Conservation (phyloP, 1,140 invertebrate genomes). For the Drosophila ogumai region DNA sequence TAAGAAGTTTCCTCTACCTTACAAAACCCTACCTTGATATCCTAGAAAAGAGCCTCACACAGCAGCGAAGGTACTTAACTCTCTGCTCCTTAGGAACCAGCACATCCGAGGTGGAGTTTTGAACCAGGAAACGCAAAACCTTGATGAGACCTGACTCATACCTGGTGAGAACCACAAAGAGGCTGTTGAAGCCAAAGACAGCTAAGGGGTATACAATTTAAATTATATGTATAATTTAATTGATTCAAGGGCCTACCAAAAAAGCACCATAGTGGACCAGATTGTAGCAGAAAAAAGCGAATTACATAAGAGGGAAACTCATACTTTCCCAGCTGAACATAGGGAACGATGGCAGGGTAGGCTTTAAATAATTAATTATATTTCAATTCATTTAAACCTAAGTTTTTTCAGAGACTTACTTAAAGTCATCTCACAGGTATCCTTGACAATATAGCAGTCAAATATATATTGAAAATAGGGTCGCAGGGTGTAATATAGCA, state of each 20-base stretch:
- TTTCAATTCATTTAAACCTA: neutral
- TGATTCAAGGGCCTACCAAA: constrained; percentile 29
- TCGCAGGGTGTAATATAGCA: constrained; percentile 55
- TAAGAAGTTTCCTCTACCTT: neutral
- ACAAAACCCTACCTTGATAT: constrained; percentile 41
- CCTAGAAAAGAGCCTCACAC: constrained; percentile 60
- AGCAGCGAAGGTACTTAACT: constrained; percentile 53
- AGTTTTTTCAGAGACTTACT: constrained; percentile 25
- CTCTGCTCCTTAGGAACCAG: constrained; percentile 44
- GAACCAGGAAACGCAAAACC: constrained; percentile 53
- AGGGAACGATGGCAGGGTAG: constrained; percentile 67
- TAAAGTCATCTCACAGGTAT: constrained; percentile 64
- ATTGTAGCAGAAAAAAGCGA: constrained; percentile 64
- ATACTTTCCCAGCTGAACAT: constrained; percentile 44
- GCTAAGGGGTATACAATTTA: constrained; percentile 13
- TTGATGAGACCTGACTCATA: constrained; percentile 62
- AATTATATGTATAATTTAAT: neutral
- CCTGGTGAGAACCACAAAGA: constrained; percentile 65
- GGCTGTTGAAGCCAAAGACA: constrained; percentile 71
- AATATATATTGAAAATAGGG: constrained; percentile 70
- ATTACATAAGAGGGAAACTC: constrained; percentile 60
- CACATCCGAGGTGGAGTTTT: constrained; percentile 51
- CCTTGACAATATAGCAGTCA: constrained; percentile 59
- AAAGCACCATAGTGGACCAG: constrained; percentile 64
- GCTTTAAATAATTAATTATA: constrained; percentile 20